A percentile compares a stretch with the other conserved stretches of the same genome.
phyloP scores from a whole-genome alignment of 1,140 invertebrate genomes.

The Cepaea nemoralis region DNA sequence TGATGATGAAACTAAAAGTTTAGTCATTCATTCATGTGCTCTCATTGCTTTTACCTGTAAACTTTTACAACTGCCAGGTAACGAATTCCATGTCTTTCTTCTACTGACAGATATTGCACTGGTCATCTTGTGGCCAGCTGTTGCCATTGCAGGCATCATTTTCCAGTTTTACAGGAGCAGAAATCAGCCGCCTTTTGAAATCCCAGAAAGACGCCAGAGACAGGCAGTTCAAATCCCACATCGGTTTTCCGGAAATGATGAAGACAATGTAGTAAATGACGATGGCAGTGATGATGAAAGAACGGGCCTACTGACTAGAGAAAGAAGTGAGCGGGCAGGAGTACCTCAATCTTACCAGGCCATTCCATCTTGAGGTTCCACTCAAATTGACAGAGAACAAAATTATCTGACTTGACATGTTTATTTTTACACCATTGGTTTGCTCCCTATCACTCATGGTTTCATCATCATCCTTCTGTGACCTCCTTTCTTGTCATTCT shows the following conservation, averaged over 20 bases:
- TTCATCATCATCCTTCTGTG: no score
- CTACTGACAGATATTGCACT: background rate
- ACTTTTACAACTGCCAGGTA: no score
- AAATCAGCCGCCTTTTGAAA: background rate
- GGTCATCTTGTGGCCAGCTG: background rate
- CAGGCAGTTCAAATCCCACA: background rate
- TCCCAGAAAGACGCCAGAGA: background rate
- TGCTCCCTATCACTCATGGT: no score
- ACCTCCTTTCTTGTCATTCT: no score
- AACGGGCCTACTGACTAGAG: background rate
- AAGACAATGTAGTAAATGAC: background rate
- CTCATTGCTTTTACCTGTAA: no score
- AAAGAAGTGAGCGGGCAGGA: background rate
- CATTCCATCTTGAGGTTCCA: background rate
- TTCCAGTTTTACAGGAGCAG: constrained; percentile 17
- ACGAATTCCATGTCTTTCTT: no score
- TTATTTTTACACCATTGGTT: no score
- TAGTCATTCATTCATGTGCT: no score
- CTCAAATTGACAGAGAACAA: background rate
- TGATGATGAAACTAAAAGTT: no score
- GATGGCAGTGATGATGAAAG: background rate
- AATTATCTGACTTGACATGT: no score
- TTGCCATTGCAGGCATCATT: background rate
- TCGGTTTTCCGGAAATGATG: background rate
- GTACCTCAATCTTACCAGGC: background rate